Base-by-base conservation (phyloP, 2,888 invertebrate genomes). In the Perithous albicinctus region DNA sequence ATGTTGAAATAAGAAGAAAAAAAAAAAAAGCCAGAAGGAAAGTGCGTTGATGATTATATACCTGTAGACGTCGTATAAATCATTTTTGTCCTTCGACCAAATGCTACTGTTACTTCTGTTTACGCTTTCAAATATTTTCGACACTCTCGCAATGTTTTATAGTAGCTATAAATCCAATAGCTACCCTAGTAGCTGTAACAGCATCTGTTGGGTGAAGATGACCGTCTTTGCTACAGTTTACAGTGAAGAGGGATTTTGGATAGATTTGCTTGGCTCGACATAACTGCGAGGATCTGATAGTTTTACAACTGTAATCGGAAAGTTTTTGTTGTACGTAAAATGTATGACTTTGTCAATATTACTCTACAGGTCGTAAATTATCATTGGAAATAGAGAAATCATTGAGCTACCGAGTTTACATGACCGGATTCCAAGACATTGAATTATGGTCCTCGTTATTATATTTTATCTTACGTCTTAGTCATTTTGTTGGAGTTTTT, bases 111-210 rank as follows among this genome's bases (percentile, higher is more conserved):
- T 61, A n/a, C 23, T 43, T 35, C 18, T 38, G 23, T 66, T 73
- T 48, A 63, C 32, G n/a, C 66, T 51, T 63, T 20, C 12, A 61
- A 79, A 74, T 54, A 54, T 41, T 79, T 79, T 64, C 26, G 20
- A n/a, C 41, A 8, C 61, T 61, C 61, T 29, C 61, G 67, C 32
- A 61, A 67, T 29, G 18, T 61, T 23, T 41, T 41, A 38, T 10
- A 29, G 56, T 41, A n/a, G 41, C 69, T 43, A 70, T 70, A 70
- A 70, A 70, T 41, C 18, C 26, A 59, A n/a, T 7, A n/a, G 18
- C 32, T 32, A 59, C 2, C 32, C 32, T 8, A 7, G 32, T 32
- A 8, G 56, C 8, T 29, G 29, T 56, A 56, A 6, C 29, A 29
- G 29, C 29, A 26, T 12, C n/a, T 1, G 54, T 46, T 2, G 43